Percentiles rank a stretch among this genome's conserved stretches.
These are phyloP conservation scores for Premnoplex brunnescens DNA, from an alignment of 2,797 vertebrate genomes.

Conservation along the genomic window DNA sequence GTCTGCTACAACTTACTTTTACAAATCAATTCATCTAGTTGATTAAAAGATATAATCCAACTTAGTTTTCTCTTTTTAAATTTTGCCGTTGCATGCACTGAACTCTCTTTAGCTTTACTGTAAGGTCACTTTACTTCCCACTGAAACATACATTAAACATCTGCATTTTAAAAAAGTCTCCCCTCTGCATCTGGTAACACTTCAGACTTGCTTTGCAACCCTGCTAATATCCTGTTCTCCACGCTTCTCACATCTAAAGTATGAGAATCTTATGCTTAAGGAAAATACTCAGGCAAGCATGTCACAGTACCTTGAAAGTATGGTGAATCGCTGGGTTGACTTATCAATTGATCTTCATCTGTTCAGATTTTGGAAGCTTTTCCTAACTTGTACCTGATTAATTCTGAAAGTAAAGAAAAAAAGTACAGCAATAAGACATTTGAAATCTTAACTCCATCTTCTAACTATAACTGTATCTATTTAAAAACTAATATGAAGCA, in stretches of 20 bases:
- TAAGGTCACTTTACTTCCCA: not conserved
- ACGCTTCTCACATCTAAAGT: constrained; percentile 10
- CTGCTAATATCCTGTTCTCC: constrained; percentile 47
- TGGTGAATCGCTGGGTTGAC: constrained; percentile 62
- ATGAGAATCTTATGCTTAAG: constrained; percentile 15
- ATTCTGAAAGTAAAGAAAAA: constrained; percentile 64
- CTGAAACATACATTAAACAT: constrained; percentile 30
- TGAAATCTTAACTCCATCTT: not conserved
- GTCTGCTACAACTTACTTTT: not conserved
- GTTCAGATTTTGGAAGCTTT: constrained; percentile 64
- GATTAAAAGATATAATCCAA: not conserved
- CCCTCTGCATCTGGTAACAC: constrained; percentile 42
- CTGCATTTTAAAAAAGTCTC: not conserved
- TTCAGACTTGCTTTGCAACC: constrained; percentile 22
- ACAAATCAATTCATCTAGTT: not conserved
- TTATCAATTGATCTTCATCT: constrained; percentile 77
- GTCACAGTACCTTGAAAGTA: constrained; percentile 71
- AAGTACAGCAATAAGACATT: constrained; percentile 7
- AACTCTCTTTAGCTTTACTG: not conserved
- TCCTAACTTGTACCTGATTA: constrained; percentile 62
- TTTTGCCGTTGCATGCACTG: not conserved
- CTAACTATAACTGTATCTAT: not conserved
- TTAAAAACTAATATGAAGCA: not conserved
- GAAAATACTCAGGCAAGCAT: constrained; percentile 40
- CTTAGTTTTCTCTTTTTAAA: not conserved